Conservation (phyloP, 2,113 vertebrate species). For the Chamaetylas fuelleborni region DNA sequence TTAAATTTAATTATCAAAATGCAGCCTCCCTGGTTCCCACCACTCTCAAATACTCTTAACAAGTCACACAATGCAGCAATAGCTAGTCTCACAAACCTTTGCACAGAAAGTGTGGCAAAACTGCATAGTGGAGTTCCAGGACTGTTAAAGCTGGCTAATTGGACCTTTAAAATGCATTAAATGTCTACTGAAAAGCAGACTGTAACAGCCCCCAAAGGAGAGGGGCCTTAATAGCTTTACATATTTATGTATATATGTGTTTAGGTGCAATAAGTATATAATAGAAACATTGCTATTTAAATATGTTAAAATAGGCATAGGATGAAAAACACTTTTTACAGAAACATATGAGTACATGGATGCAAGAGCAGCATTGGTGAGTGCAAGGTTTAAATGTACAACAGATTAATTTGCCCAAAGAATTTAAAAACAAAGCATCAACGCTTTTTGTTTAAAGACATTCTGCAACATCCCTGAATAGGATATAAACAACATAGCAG, state of each 20-base stretch:
- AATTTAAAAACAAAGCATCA: background rate
- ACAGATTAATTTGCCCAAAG: background rate
- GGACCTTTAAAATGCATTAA: background rate
- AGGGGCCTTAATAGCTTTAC: background rate
- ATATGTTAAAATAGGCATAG: background rate
- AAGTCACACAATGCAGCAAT: background rate
- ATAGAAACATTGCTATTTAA: background rate
- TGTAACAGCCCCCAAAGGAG: background rate
- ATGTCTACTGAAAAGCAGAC: background rate
- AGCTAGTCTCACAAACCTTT: background rate
- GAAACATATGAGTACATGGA: fast-evolving
- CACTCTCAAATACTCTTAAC: background rate
- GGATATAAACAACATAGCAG: background rate
- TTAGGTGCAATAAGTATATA: background rate
- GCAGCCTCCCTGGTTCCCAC: background rate
- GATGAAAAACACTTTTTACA: background rate
- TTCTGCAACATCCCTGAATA: background rate
- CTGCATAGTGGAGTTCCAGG: background rate
- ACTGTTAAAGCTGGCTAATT: background rate
- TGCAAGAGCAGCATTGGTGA: background rate
- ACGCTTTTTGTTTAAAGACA: background rate
- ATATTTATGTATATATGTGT: background rate
- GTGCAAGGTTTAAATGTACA: fast-evolving
- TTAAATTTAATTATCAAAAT: background rate
- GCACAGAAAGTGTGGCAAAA: background rate